Evolutionary conservation across 2,797 vertebrate species (phyloP).

Genomic region (Danio choprae): DNA sequence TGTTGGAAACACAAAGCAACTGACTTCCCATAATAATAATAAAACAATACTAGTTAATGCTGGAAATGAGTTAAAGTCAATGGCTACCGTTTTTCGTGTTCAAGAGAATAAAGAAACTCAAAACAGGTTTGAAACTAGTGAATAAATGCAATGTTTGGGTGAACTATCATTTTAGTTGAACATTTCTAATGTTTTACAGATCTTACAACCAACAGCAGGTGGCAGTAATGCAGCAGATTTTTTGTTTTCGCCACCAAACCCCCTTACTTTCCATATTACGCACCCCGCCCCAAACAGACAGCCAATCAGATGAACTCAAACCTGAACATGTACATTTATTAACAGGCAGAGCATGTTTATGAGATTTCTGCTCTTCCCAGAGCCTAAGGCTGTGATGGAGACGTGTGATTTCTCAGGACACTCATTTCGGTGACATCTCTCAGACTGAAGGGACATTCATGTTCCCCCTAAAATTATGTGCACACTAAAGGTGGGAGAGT

Average conservation of each 20-base stretch:
- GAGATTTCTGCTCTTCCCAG: neutral
- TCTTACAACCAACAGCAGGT: conserved; percentile 6
- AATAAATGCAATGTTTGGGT: too few relatives aligned
- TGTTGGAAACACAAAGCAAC: too few relatives aligned
- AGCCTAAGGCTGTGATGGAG: neutral
- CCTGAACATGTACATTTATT: neutral
- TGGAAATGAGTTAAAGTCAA: too few relatives aligned
- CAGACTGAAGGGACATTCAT: neutral
- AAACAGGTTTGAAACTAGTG: too few relatives aligned
- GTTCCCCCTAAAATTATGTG: too few relatives aligned
- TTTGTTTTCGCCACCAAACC: neutral
- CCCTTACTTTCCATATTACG: neutral
- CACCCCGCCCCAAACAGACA: neutral
- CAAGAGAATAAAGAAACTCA: too few relatives aligned
- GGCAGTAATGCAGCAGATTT: conserved; percentile 4
- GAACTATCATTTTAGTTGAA: neutral
- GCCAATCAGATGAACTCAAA: neutral
- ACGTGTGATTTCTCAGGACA: conserved; percentile 11
- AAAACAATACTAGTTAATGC: too few relatives aligned
- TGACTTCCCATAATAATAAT: too few relatives aligned
- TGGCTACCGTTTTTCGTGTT: too few relatives aligned
- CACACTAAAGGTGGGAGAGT: neutral
- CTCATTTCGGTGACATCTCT: neutral
- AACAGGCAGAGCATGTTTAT: neutral
- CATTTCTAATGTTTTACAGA: neutral